phyloP scores from a whole-genome alignment of 2,797 vertebrate genomes.

The Gobio occitaniae region DNA sequence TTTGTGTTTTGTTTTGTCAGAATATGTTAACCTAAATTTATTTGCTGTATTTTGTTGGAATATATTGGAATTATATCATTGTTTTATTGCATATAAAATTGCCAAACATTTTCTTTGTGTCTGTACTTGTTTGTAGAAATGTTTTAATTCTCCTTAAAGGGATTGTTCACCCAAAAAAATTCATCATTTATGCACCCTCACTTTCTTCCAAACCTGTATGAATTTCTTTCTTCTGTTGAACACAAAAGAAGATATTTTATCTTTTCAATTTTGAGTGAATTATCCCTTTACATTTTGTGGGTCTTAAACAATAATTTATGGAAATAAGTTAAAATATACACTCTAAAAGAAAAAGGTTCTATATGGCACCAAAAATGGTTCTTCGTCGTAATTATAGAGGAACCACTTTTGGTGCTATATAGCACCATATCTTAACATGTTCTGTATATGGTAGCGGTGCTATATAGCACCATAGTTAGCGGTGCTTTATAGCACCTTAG shows the following conservation, averaged over 20 bases:
- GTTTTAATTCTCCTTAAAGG: slow-evolving; percentile 63
- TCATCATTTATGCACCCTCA: slow-evolving; percentile 65
- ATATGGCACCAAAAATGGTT: too few relatives aligned
- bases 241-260: slow-evolving; percentile 26
- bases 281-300: background rate
- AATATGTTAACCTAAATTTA: slow-evolving; percentile 72
- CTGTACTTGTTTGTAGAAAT: slow-evolving; percentile 42
- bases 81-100: slow-evolving; percentile 62
- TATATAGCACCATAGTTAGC: too few relatives aligned
- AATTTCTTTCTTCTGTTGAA: background rate
- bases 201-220: background rate
- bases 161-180: background rate
- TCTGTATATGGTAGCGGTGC: too few relatives aligned
- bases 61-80: slow-evolving; percentile 68
- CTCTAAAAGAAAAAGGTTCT: too few relatives aligned
- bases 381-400: too few relatives aligned
- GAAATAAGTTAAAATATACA: too few relatives aligned
- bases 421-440: too few relatives aligned
- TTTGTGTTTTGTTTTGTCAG: slow-evolving; percentile 58
- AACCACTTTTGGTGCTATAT: too few relatives aligned
- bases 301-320: background rate
- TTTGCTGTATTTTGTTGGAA: slow-evolving; percentile 69
- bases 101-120: slow-evolving; percentile 30
- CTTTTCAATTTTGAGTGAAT: background rate
- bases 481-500: too few relatives aligned